Percentiles rank a stretch among this genome's conserved stretches.
phyloP scores from a whole-genome alignment of 2,797 vertebrate genomes.

The Mustela erminea region DNA sequence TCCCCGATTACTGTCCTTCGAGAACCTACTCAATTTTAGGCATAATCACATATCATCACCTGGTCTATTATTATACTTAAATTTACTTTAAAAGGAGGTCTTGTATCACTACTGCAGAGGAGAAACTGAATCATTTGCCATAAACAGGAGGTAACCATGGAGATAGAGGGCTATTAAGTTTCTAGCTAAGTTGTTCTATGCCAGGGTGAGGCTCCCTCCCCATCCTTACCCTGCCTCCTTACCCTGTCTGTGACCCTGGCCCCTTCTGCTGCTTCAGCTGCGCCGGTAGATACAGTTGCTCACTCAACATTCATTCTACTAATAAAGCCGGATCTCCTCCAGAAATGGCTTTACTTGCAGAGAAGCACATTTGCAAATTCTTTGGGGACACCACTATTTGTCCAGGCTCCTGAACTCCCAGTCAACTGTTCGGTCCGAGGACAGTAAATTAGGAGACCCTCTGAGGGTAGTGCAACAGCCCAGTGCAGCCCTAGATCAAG shows the following conservation, averaged over 20 bases:
- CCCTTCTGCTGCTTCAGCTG: neutral
- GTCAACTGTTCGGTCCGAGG: neutral
- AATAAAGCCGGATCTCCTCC: neutral
- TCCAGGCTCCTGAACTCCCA: neutral
- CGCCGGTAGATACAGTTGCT: neutral
- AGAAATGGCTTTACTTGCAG: neutral
- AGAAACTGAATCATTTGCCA: slow-evolving; percentile 49
- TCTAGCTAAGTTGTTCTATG: neutral
- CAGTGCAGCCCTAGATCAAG: neutral
- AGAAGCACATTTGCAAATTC: neutral
- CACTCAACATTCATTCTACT: neutral
- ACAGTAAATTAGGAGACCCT: neutral
- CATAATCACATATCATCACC: neutral
- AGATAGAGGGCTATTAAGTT: neutral
- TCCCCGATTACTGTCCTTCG: neutral
- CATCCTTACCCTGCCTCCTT: neutral
- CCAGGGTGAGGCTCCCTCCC: neutral
- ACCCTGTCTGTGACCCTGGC: neutral
- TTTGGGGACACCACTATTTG: neutral
- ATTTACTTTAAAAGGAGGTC: slow-evolving; percentile 52
- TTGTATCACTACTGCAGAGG: neutral
- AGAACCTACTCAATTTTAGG: neutral
- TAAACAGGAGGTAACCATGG: slow-evolving; percentile 34
- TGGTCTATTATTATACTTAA: neutral
- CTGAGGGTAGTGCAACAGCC: neutral